Base-by-base conservation (phyloP, 2,113 vertebrate genomes). In the Steatornis caripensis region DNA sequence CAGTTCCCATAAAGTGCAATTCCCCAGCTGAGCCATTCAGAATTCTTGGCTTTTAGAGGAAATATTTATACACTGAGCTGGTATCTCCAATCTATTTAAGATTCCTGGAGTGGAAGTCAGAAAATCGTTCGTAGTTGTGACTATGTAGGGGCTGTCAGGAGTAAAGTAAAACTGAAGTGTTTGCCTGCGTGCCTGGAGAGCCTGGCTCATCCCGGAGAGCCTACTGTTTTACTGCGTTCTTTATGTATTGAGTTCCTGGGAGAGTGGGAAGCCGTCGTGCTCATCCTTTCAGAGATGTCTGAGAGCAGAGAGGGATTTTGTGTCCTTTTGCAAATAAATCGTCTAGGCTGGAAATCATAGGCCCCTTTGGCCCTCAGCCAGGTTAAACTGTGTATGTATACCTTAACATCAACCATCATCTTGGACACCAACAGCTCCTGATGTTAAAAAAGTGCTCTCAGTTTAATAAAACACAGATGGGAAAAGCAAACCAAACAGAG, bases 391-490 rank as follows among this genome's bases (percentile, higher is more conserved):
- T 84, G 85, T 86, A 58, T 86, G 46, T 95, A 84, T 96, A 97
- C 90, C 96, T 91, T 93, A 95, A 93, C 64, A 86, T 96, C 85
- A 88, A 4, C 95, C 79, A 84, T 86, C 90, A 81, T 93, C 85
- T 94, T 84, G 95, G 93, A 96, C 92, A 96, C 82, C 87, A 88
- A 15, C 70, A 83, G 90, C 83, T 96, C 77, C 49, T 76, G 74
- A 96, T 62, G 84, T 88, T 80, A 78, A 94, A 95, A 91, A 97
- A 84, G 62, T 39, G 64, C 72, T 88, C 90, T 95, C 53, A 9
- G 86, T 89, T 84, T 97, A 97, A 97, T 97, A 89, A 93, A 97
- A 96, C 80, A 65, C 97, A 97, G 97, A 97, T 97, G 97, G 95
- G 89, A 92, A 96, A 97, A 96, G 84, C 94, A 97, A 95, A 89